Evolutionary conservation across 2,797 vertebrate genomes (phyloP).

Genomic region (Alauda arvensis): DNA sequence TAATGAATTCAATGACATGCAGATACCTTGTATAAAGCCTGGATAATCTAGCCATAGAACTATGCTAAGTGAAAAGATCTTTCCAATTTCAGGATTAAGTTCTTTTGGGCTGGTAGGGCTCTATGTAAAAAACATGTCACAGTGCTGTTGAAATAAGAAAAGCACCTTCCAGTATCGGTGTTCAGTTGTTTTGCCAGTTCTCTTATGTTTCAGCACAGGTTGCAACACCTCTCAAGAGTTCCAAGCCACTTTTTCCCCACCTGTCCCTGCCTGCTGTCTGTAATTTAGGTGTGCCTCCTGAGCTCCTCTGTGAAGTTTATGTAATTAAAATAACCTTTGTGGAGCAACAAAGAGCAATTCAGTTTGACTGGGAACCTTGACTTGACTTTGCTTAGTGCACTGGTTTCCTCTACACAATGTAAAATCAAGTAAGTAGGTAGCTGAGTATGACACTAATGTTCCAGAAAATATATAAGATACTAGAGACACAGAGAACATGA

Average conservation of each 20-base stretch:
- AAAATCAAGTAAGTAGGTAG: background rate
- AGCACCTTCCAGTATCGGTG: background rate
- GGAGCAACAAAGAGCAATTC: background rate
- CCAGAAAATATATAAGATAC: background rate
- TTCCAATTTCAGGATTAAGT: background rate
- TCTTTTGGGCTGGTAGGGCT: background rate
- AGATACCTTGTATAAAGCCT: background rate
- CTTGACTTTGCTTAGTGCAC: background rate
- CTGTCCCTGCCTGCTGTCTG: slow-evolving; percentile 9
- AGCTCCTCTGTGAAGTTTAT: background rate
- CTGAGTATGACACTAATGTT: background rate
- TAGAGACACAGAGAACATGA: background rate
- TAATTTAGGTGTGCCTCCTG: slow-evolving; percentile 11
- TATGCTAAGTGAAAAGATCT: background rate
- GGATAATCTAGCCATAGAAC: background rate
- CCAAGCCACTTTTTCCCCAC: background rate
- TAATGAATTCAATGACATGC: background rate
- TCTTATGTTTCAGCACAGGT: background rate
- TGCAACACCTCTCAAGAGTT: background rate
- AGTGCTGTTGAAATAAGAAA: background rate
- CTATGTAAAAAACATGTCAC: background rate
- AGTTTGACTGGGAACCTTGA: background rate
- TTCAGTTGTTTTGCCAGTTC: background rate
- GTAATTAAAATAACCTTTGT: background rate
- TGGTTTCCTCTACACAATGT: background rate